phyloP scores from a whole-genome alignment of 2,888 invertebrate species.

The Margaritifera margaritifera region DNA sequence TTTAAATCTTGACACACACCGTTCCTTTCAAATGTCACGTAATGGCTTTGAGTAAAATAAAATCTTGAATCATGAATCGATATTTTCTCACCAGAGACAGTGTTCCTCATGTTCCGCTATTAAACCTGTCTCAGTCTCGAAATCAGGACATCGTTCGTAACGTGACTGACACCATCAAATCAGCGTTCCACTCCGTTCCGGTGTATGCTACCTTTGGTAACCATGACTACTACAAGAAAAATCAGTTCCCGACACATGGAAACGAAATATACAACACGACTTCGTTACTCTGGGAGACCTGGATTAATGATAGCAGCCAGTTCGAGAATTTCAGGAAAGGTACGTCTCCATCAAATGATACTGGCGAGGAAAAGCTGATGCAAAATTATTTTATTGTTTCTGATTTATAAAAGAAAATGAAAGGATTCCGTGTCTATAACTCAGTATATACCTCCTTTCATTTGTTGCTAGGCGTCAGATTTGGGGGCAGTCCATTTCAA shows the following conservation, averaged over 20 bases:
- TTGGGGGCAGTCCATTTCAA: no score
- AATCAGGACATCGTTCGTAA: slow-evolving; percentile 85
- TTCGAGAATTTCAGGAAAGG: slow-evolving; percentile 87
- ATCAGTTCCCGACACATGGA: slow-evolving; percentile 74
- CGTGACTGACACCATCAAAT: slow-evolving; percentile 78
- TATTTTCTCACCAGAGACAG: slow-evolving; percentile 80
- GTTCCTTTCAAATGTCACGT: background rate
- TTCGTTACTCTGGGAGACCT: slow-evolving; percentile 80
- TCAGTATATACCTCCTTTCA: no score
- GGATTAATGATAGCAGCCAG: slow-evolving; percentile 83
- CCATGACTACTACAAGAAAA: slow-evolving; percentile 79
- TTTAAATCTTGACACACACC: background rate
- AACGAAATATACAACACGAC: slow-evolving; percentile 77
- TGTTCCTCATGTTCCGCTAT: slow-evolving; percentile 82
- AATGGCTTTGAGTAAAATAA: background rate
- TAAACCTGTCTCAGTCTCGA: slow-evolving; percentile 80
- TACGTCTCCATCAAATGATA: slow-evolving; percentile 65
- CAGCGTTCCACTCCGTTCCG: slow-evolving; percentile 78
- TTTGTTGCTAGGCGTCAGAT: no score
- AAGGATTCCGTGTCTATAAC: background rate
- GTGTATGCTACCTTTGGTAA: slow-evolving; percentile 92
- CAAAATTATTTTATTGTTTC: no score
- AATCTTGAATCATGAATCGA: background rate
- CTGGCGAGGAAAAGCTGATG: background rate
- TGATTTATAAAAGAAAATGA: no score